Evolutionary conservation across 2,113 vertebrate genomes (phyloP).

Genomic region (Shinisaurus crocodilurus): DNA sequence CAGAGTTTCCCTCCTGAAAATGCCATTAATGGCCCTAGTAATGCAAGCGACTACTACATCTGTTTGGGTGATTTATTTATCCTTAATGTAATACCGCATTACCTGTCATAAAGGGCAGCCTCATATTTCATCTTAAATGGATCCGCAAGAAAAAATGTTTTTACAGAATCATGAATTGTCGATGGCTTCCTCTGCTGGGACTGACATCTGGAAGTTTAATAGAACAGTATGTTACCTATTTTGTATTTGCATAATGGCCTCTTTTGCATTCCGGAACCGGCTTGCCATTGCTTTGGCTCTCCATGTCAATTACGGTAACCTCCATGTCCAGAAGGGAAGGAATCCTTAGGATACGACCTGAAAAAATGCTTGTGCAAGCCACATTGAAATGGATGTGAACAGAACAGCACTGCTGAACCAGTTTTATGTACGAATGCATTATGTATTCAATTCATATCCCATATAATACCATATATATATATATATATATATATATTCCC

Average conservation of each 20-base stretch:
- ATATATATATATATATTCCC: no score
- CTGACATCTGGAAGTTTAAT: slow-evolving; percentile 69
- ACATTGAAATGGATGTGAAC: slow-evolving; percentile 9
- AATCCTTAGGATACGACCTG: slow-evolving; percentile 15
- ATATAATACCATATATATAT: not conserved
- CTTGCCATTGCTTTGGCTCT: slow-evolving; percentile 43
- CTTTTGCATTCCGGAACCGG: slow-evolving; percentile 40
- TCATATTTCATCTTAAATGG: slow-evolving; percentile 67
- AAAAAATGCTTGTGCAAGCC: not conserved
- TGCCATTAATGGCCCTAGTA: slow-evolving; percentile 49
- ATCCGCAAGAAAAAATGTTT: slow-evolving; percentile 67
- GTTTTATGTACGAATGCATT: not conserved
- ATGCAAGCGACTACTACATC: slow-evolving; percentile 49
- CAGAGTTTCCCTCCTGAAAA: slow-evolving; percentile 47
- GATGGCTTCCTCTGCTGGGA: slow-evolving; percentile 58
- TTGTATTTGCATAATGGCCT: slow-evolving; percentile 49
- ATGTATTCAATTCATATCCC: no score
- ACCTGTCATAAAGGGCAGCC: slow-evolving; percentile 64
- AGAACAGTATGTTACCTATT: slow-evolving; percentile 54
- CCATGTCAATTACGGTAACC: slow-evolving; percentile 29
- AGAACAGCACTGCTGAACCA: not conserved
- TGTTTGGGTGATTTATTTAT: slow-evolving; percentile 69
- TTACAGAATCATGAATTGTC: slow-evolving; percentile 60
- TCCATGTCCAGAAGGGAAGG: slow-evolving; percentile 20
- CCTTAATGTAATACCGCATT: slow-evolving; percentile 64